phyloP scores from a whole-genome alignment of 2,888 invertebrate genomes.

The Bombylius major region DNA sequence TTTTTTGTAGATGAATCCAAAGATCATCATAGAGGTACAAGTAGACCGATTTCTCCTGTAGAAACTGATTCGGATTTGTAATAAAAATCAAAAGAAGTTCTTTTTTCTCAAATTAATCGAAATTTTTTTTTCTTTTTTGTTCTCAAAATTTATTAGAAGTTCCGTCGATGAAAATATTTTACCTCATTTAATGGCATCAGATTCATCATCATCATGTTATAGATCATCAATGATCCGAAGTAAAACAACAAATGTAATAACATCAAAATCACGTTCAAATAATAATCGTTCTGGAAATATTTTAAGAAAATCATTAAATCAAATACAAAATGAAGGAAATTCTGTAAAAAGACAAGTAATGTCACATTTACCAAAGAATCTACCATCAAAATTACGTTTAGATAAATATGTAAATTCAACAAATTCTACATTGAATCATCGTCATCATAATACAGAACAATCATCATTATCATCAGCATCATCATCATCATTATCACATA shows the following conservation, averaged over 20 bases:
- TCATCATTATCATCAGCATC: background rate
- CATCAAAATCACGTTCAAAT: background rate
- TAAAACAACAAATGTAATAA: background rate
- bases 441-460: too few relatives aligned
- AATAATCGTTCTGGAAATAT: background rate
- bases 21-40: too few relatives aligned
- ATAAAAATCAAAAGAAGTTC: background rate
- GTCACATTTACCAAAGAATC: slow-evolving; percentile 1
- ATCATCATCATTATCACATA: background rate
- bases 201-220: background rate
- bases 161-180: background rate
- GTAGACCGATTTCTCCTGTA: slow-evolving; percentile 2
- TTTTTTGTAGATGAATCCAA: background rate
- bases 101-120: background rate
- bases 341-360: background rate
- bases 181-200: too few relatives aligned
- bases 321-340: background rate
- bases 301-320: slow-evolving; percentile 1
- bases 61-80: background rate
- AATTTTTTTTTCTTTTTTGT: background rate
- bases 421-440: too few relatives aligned
- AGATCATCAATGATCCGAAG: slow-evolving; percentile 4
- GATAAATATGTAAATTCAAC: background rate
- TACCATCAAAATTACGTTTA: slow-evolving; percentile 1
- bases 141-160: background rate